Conservation (phyloP, 2,888 invertebrate species). For the Pediacus dermestoides region DNA sequence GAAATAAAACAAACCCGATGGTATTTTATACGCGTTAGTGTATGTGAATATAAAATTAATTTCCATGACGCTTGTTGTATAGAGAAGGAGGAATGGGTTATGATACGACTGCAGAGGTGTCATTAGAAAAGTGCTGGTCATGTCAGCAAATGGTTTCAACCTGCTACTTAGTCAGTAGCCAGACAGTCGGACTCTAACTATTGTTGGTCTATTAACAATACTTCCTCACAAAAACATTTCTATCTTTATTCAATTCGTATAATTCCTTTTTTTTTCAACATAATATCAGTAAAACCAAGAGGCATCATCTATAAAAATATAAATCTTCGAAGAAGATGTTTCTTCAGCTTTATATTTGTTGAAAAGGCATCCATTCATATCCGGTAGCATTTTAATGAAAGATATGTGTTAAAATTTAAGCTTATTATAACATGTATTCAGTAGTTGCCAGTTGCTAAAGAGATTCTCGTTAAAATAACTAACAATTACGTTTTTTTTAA, state of each 20-base stretch:
- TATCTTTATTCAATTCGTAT: constrained; percentile 28
- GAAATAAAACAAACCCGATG: constrained; percentile 13
- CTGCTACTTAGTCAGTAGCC: constrained; percentile 51
- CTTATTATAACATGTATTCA: constrained; percentile 11
- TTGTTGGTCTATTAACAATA: constrained; percentile 39
- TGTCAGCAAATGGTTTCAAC: constrained; percentile 50
- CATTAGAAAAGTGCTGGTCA: constrained; percentile 50
- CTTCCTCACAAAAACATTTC: constrained; percentile 32
- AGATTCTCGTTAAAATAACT: constrained; percentile 18
- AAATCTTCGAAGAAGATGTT: constrained; percentile 14
- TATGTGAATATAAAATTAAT: constrained; percentile 45
- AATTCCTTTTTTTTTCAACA: constrained; percentile 23
- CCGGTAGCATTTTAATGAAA: constrained; percentile 27
- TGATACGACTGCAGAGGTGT: constrained; percentile 47
- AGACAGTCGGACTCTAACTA: constrained; percentile 46
- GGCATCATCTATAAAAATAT: constrained; percentile 20
- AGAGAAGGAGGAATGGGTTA: constrained; percentile 40
- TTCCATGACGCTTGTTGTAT: constrained; percentile 45
- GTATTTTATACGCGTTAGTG: constrained; percentile 16
- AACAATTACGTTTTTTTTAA: too few relatives aligned
- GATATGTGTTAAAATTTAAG: constrained; percentile 16
- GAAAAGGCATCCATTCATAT: constrained; percentile 30
- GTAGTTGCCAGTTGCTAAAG: constrained; percentile 15
- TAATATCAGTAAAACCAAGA: too few relatives aligned
- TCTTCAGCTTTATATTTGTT: constrained; percentile 21